Evolutionary conservation across 2,113 vertebrate genomes (phyloP), one percentile per base, ranked within the genome.

Genomic region (Acanthochromis polyacanthus): DNA sequence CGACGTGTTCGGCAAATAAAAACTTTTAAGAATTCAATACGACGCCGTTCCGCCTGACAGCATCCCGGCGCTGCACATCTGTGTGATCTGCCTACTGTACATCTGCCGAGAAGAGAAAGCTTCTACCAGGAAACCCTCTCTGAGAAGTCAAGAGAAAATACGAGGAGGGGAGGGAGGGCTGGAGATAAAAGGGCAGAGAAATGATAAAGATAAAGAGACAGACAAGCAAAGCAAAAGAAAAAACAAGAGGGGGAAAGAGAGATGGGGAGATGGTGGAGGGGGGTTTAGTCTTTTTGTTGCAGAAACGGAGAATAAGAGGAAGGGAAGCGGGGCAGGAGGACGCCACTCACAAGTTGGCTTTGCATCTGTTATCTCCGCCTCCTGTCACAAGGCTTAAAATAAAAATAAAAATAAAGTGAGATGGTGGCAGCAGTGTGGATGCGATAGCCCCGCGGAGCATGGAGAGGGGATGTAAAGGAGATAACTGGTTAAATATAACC

Each of bases 401-500:
- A 92, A 93, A 93, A 94, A 94, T 91, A 91, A 93, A 91, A 88
- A 93, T 91, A 92, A 93, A 92, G 90, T 91, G 85, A 76, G 89
- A 88, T 90, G 89, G 88, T 89, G 90, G 88, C 90, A 88, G 89
- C 87, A 66, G 89, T 78, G 89, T 75, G 53, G 83, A 64, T 58
- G 85, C 72, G 95, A 95, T 94, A 95, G 92, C 92, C 88, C 87
- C 60, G 82, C 74, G 75, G 90, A 91, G 93, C 92, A 89, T 80
- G 90, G 79, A 88, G 90, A 92, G 92, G 80, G 93, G 93, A 94
- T 94, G 94, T 84, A 92, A 88, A 89, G 90, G 81, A 94, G 94
- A 95, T 94, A 95, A 76, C 83, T 85, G 92, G 92, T 94, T 94
- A 94, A 94, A 95, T 94, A 95, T 94, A 94, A 94, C 91, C 90